Conservation (phyloP, 2,113 vertebrate genomes). For the Chamaetylas fuelleborni region DNA sequence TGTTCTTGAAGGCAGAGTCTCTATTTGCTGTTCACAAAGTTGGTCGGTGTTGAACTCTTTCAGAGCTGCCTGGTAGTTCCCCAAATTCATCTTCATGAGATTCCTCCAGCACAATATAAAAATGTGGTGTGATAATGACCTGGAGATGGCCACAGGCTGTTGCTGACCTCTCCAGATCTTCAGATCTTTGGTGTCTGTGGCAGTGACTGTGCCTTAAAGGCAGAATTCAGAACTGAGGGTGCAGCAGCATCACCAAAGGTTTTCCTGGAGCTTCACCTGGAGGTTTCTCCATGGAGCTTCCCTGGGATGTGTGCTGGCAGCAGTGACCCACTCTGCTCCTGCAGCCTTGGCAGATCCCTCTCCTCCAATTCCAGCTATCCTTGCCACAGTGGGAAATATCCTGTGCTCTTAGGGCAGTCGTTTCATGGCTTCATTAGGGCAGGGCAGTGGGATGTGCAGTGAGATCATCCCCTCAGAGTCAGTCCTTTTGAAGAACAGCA, state of each 20-base stretch:
- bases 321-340: fast-evolving
- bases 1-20: background rate
- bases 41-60: fast-evolving
- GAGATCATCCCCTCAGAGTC: background rate
- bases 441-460: background rate
- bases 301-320: fast-evolving
- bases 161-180: background rate
- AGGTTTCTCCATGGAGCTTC: background rate
- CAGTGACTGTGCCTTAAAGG: background rate
- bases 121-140: fast-evolving
- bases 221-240: background rate
- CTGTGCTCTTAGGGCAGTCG: background rate
- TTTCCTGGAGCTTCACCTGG: background rate
- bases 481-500: background rate
- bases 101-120: background rate
- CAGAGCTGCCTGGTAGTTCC: background rate
- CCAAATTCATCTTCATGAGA: fast-evolving
- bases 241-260: background rate
- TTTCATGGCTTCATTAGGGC: background rate
- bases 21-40: background rate
- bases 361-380: fast-evolving
- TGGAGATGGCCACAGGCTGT: background rate
- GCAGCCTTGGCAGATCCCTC: background rate
- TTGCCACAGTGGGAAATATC: background rate
- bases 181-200: background rate